Evolutionary conservation across 2,888 invertebrate genomes (phyloP).

Genomic region (Dicranocentrus wangi): DNA sequence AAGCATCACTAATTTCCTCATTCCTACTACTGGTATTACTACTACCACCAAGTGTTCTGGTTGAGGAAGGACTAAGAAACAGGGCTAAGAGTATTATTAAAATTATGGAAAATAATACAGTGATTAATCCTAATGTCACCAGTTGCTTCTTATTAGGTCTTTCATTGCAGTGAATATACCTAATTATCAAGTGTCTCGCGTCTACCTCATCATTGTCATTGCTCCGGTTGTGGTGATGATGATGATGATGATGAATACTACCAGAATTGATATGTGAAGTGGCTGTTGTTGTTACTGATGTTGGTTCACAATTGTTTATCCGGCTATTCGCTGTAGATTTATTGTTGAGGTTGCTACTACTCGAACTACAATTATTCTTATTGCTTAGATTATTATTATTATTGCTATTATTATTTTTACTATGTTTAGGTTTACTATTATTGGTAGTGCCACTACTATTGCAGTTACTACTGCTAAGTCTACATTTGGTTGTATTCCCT

Average conservation of each 20-base stretch:
- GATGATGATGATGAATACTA: conserved; percentile 8
- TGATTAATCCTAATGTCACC: conserved; percentile 60
- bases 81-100: conserved; percentile 56
- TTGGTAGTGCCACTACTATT: conserved; percentile 15
- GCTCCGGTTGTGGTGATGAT: background rate
- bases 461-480: conserved; percentile 19
- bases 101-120: conserved; percentile 53
- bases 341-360: background rate
- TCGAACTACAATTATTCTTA: conserved; percentile 20
- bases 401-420: conserved; percentile 34
- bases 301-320: conserved; percentile 42
- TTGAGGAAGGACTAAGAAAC: conserved; percentile 48
- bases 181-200: conserved; percentile 54
- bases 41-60: conserved; percentile 22
- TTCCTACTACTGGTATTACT: conserved; percentile 12
- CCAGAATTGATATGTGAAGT: conserved; percentile 42
- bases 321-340: conserved; percentile 32
- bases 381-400: conserved; percentile 39
- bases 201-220: conserved; percentile 44
- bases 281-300: conserved; percentile 36
- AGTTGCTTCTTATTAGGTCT: conserved; percentile 58
- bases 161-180: conserved; percentile 60
- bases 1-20: conserved; percentile 54
- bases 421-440: conserved; percentile 35
- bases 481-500: conserved; percentile 48